Base-by-base conservation (phyloP, 2,113 vertebrate genomes). In the Larimichthys polyactis region DNA sequence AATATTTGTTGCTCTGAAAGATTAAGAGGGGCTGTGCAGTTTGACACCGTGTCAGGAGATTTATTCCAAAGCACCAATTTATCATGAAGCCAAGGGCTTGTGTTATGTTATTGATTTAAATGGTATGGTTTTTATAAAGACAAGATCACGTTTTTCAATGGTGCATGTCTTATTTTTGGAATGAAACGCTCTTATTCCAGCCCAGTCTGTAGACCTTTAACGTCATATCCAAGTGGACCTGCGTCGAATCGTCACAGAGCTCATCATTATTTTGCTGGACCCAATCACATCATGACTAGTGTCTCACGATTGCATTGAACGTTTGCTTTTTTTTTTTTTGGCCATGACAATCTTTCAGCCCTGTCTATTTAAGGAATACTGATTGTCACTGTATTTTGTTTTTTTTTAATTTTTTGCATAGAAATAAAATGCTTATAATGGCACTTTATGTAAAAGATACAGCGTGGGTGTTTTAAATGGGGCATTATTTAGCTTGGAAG, bases 361-460 rank as follows among this genome's bases (percentile, higher is more conserved):
- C 71, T 75, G 90, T 75, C 69, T 65, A 48, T 62, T 74, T 51
- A 70, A 82, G 80, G 79, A 84, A 86, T 79, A 43, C 80, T 90
- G 86, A 84, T 92, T 91, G 84, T 91, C 90, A 89, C 83, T 92
- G 85, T 90, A 75, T 84, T 84, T 86, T 90, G 19, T 73, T 81
- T 89, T 78, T 57, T 71, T 90, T 73, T 59, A 27, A 48, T 78
- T 79, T 91, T 92, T 89, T 84, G 84, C 91, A 90, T 92, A 89
- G 60, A 94, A 94, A 94, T 94, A 91, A 94, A 94, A 92, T 85
- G 87, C 91, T 91, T 92, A 87, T 91, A 87, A 90, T 91, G 90
- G 90, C 93, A 95, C 92, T 94, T 94, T 93, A 93, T 89, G 91
- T 89, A 91, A 57, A 90, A 81, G 43, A 48, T 43, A 11, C 9